Evolutionary conservation across 2,113 vertebrate genomes (phyloP).

Genomic region (Dasyornis broadbenti): DNA sequence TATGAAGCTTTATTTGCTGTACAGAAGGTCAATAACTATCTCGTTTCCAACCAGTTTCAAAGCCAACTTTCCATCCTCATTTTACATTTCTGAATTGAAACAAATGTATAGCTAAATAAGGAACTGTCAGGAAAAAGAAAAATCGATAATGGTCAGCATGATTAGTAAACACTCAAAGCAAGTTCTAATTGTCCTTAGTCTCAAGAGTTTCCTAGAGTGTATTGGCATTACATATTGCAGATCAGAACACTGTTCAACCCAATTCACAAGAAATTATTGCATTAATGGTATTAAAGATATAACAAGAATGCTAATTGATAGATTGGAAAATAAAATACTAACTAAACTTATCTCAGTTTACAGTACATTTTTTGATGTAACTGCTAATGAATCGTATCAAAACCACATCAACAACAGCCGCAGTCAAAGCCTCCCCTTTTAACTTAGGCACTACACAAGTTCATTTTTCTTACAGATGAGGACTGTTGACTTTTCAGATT

Average conservation of each 20-base stretch:
- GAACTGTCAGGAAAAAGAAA: not conserved
- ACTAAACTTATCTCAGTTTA: not conserved
- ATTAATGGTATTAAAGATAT: not conserved
- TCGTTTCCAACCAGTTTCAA: not conserved
- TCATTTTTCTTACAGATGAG: not conserved
- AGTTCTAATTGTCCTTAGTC: not conserved
- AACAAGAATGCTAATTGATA: not conserved
- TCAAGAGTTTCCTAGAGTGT: not conserved
- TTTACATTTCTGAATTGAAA: not conserved
- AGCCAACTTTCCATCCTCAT: not conserved
- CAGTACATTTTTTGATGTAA: not conserved
- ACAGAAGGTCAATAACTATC: not conserved
- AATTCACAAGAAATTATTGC: not conserved
- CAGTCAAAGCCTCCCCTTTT: not conserved
- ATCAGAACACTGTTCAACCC: not conserved
- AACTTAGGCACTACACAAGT: not conserved
- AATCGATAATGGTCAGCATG: not conserved
- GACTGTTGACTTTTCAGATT: conserved; percentile 1
- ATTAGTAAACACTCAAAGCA: not conserved
- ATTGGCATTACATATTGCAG: not conserved
- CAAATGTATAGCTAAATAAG: not conserved
- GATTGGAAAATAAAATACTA: not conserved
- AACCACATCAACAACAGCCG: not conserved
- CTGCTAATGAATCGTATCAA: not conserved
- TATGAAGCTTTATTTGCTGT: not conserved